These are phyloP conservation scores for Leistus spinibarbis DNA, from an alignment of 2,888 invertebrate genomes.

Conservation along the genomic window DNA sequence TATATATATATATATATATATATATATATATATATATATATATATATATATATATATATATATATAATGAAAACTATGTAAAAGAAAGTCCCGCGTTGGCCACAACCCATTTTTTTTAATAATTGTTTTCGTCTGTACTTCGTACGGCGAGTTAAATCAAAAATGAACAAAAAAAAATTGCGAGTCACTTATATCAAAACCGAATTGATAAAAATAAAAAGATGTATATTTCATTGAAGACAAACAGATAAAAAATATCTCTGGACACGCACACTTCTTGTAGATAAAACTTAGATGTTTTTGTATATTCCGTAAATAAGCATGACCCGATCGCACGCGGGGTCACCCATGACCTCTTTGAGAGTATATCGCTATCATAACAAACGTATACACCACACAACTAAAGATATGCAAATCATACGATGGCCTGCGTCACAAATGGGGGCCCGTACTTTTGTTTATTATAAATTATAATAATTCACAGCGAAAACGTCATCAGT, in stretches of 20 bases:
- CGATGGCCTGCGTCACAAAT: not conserved
- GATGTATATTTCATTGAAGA: not conserved
- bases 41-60: too few relatives aligned
- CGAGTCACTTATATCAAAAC: too few relatives aligned
- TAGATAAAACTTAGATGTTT: conserved; percentile 1
- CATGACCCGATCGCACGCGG: not conserved
- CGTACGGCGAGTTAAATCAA: too few relatives aligned
- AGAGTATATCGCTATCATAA: conserved; percentile 5
- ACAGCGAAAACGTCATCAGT: not conserved
- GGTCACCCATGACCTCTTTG: not conserved
- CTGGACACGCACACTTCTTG: not conserved
- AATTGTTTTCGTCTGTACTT: too few relatives aligned
- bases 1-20: too few relatives aligned
- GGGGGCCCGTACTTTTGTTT: conserved; percentile 1
- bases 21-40: too few relatives aligned
- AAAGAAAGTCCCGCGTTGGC: too few relatives aligned
- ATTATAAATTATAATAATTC: not conserved
- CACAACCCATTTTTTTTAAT: too few relatives aligned
- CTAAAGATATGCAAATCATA: not conserved
- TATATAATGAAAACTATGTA: too few relatives aligned
- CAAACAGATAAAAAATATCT: not conserved
- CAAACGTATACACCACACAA: not conserved
- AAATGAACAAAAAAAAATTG: too few relatives aligned
- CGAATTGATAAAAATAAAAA: too few relatives aligned
- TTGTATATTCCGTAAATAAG: conserved; percentile 1